A percentile compares a stretch with the other conserved stretches of the same genome.
phyloP scores from a whole-genome alignment of 2,888 invertebrate genomes.

The Drosophila anceps region DNA sequence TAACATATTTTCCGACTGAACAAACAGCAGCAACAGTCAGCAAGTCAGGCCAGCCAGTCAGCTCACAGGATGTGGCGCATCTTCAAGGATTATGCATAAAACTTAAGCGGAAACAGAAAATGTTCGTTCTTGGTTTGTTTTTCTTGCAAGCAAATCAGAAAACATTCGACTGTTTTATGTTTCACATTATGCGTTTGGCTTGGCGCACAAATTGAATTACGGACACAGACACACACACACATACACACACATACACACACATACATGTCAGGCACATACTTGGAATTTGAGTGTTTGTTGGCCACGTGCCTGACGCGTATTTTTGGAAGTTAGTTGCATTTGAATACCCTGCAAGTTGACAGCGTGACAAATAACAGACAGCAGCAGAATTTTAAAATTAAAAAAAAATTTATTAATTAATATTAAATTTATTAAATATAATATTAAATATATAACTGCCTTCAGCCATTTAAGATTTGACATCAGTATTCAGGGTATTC shows the following conservation, averaged over 20 bases:
- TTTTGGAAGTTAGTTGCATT: constrained; percentile 32
- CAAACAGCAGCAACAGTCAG: constrained; percentile 36
- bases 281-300: constrained; percentile 28
- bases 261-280: constrained; percentile 14
- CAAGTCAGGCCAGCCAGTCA: constrained; percentile 2
- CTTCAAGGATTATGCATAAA: constrained; percentile 67
- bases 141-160: constrained; percentile 30
- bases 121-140: constrained; percentile 11
- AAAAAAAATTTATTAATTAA: not conserved
- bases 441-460: not conserved
- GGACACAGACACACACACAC: constrained; percentile 30
- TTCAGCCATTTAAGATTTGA: too few species aligned
- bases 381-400: not conserved
- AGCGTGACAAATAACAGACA: not conserved
- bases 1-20: constrained; percentile 69
- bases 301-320: constrained; percentile 59
- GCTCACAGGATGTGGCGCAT: constrained; percentile 26
- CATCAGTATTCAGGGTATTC: constrained; percentile 11
- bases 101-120: constrained; percentile 43
- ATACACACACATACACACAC: constrained; percentile 11
- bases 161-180: constrained; percentile 50
- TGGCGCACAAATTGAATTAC: constrained; percentile 74
- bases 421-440: not conserved
- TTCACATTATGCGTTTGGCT: constrained; percentile 59
- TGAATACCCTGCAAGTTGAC: constrained; percentile 24